phyloP scores from a whole-genome alignment of 2,797 vertebrate genomes.

The Channallabes apus region DNA sequence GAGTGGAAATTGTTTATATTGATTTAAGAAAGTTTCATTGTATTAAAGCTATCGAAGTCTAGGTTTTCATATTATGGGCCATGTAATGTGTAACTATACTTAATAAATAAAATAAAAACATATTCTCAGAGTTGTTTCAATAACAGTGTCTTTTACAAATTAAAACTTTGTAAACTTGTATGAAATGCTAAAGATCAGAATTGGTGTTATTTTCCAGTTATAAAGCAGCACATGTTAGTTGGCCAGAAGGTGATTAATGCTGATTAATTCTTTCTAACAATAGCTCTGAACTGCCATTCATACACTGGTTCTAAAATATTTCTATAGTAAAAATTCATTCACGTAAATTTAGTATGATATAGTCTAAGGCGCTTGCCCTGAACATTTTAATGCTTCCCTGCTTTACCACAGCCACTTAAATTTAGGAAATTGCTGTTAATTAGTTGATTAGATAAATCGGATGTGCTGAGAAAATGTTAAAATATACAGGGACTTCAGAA shows the following conservation, averaged over 20 bases:
- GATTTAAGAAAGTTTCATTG: slow-evolving; percentile 75
- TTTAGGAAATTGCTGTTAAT: neutral
- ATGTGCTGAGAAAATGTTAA: no score
- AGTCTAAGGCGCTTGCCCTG: no score
- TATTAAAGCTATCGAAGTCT: slow-evolving; percentile 81
- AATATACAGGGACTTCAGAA: no score
- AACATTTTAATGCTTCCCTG: no score
- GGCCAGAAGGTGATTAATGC: neutral
- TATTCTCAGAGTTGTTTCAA: neutral
- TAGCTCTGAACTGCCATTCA: neutral
- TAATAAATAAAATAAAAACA: slow-evolving; percentile 81
- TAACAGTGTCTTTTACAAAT: neutral
- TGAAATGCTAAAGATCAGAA: neutral
- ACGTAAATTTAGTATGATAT: neutral
- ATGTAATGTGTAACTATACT: slow-evolving; percentile 88
- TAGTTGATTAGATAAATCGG: neutral
- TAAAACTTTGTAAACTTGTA: neutral
- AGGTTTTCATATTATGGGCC: slow-evolving; percentile 77
- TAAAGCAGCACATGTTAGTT: no score
- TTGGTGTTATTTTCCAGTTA: no score
- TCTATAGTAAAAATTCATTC: neutral
- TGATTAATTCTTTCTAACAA: neutral
- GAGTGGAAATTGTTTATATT: slow-evolving; percentile 43
- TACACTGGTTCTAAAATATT: neutral
- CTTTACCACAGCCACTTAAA: no score